A percentile compares a stretch with the other conserved stretches of the same genome.
phyloP scores from a whole-genome alignment of 1,140 invertebrate genomes.

The Listronotus bonariensis region DNA sequence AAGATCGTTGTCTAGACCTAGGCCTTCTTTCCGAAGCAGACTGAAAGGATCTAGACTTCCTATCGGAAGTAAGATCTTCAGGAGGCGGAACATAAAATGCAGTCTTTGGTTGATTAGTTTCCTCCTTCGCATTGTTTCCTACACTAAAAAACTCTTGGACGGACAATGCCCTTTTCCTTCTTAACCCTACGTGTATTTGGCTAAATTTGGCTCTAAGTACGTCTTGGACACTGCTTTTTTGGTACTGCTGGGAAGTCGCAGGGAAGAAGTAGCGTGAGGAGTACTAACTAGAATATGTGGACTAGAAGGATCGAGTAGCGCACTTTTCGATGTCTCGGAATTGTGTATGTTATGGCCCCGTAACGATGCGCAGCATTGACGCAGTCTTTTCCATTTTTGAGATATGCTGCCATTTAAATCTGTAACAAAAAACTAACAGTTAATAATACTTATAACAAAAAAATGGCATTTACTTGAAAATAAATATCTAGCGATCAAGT shows the following conservation, averaged over 20 bases:
- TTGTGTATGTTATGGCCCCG: constrained; percentile 55
- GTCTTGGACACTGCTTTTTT: constrained; percentile 62
- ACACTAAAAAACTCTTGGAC: constrained; percentile 68
- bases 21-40: constrained; percentile 38
- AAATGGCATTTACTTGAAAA: too few species aligned
- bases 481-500: too few species aligned
- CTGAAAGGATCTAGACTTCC: constrained; percentile 37
- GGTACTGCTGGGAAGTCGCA: constrained; percentile 64
- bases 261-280: constrained; percentile 55
- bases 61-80: constrained; percentile 39
- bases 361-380: constrained; percentile 68
- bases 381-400: constrained; percentile 71
- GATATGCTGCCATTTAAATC: constrained; percentile 77
- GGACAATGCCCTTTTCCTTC: constrained; percentile 66
- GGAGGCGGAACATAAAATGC: constrained; percentile 71
- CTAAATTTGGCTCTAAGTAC: constrained; percentile 67
- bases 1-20: constrained; percentile 41
- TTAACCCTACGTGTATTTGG: constrained; percentile 68
- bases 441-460: constrained; percentile 29
- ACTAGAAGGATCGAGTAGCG: constrained; percentile 54
- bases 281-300: constrained; percentile 52
- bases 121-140: constrained; percentile 43
- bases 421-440: too few species aligned
- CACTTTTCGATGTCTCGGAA: constrained; percentile 58
- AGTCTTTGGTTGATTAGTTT: constrained; percentile 48